A percentile compares a stretch with the other conserved stretches of the same genome.
Conservation (phyloP, 2,888 invertebrate species). For the Periphyllus acericola region DNA sequence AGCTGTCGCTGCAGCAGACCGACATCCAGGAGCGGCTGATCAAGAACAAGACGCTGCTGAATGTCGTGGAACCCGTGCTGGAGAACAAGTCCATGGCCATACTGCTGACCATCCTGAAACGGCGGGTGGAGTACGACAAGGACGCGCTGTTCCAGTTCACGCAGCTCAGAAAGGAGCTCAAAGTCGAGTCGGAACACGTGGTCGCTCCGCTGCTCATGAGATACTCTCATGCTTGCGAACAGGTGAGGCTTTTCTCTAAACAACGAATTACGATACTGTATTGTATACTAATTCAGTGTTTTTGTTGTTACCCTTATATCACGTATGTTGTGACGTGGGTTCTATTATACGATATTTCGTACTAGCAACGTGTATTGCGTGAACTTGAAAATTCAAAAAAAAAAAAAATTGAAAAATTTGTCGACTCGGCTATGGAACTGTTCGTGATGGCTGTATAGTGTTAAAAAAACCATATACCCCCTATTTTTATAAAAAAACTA, state of each 20-base stretch:
- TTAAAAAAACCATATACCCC: no score
- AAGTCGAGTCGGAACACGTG: conserved; percentile 73
- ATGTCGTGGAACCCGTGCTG: conserved; percentile 75
- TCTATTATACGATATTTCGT: no score
- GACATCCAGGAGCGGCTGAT: conserved; percentile 91
- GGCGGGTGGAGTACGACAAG: conserved; percentile 90
- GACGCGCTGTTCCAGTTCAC: conserved; percentile 80
- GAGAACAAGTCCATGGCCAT: conserved; percentile 84
- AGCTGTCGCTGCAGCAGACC: conserved; percentile 82
- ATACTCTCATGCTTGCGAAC: conserved; percentile 69
- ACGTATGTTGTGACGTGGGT: no score
- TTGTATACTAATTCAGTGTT: no score
- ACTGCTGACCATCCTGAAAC: conserved; percentile 76
- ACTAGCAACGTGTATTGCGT: no score
- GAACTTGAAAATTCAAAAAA: no score
- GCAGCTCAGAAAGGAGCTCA: conserved; percentile 71
- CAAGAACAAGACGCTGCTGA: conserved; percentile 89
- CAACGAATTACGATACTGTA: no score
- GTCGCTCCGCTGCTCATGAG: conserved; percentile 71
- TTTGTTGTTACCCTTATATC: no score
- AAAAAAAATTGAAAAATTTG: no score
- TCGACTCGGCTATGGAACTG: no score
- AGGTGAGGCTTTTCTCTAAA: conserved; percentile 65
- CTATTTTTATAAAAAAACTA: no score
- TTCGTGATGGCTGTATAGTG: no score